Evolutionary conservation across 2,888 invertebrate species (phyloP).

Genomic region (Carabus problematicus): DNA sequence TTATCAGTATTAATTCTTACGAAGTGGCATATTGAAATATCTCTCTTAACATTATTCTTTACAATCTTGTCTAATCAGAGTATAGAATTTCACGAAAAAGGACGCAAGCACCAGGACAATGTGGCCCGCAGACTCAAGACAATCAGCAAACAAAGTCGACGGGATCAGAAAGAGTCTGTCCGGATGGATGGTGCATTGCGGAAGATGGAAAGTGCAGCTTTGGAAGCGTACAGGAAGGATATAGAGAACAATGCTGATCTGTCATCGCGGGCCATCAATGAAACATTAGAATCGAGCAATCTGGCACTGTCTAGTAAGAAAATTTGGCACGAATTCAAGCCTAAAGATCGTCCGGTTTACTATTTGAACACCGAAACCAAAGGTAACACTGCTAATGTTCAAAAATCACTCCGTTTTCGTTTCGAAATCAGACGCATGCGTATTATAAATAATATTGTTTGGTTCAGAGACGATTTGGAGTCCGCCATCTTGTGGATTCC

Average conservation of each 20-base stretch:
- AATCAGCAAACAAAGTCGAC: slow-evolving; percentile 83
- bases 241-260: slow-evolving; percentile 73
- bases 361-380: slow-evolving; percentile 88
- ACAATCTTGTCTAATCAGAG: too few species aligned
- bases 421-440: too few species aligned
- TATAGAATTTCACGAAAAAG: slow-evolving; percentile 92
- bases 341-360: slow-evolving; percentile 79
- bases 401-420: too few species aligned
- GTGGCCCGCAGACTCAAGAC: slow-evolving; percentile 85
- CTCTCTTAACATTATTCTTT: too few species aligned
- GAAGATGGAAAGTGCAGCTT: slow-evolving; percentile 89
- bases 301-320: slow-evolving; percentile 53
- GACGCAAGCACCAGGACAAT: slow-evolving; percentile 90
- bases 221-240: slow-evolving; percentile 88
- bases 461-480: slow-evolving; percentile 78
- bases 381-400: too few species aligned
- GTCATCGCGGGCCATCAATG: slow-evolving; percentile 63
- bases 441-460: too few species aligned
- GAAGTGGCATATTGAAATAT: too few species aligned
- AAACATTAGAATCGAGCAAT: slow-evolving; percentile 53
- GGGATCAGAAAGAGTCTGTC: slow-evolving; percentile 77
- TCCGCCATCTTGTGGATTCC: slow-evolving; percentile 74
- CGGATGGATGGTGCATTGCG: slow-evolving; percentile 81
- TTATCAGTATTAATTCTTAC: too few species aligned
- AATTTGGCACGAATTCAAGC: slow-evolving; percentile 81